A percentile compares a stretch with the other conserved stretches of the same genome.
Conservation (phyloP, 2,797 vertebrate genomes). For the Premnoplex brunnescens region DNA sequence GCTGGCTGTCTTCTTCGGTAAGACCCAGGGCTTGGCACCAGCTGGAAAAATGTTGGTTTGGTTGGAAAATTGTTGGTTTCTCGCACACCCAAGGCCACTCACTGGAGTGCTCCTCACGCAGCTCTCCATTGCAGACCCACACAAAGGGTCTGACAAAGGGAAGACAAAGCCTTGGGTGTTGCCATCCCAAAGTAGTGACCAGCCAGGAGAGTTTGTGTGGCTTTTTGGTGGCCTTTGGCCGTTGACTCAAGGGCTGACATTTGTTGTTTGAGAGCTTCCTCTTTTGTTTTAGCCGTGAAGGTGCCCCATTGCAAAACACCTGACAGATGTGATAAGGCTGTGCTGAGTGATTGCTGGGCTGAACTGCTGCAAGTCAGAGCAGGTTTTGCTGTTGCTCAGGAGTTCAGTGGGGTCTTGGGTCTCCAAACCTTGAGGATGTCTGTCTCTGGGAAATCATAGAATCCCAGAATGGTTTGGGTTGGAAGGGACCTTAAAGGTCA, state of each 20-base stretch:
- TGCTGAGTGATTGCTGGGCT: not conserved
- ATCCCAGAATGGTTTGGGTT: not conserved
- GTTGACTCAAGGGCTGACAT: not conserved
- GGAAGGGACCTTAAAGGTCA: not conserved
- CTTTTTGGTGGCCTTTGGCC: not conserved
- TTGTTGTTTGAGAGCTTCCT: not conserved
- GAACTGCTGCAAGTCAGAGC: not conserved
- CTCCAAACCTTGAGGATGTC: not conserved
- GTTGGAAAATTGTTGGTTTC: not conserved
- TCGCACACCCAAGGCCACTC: rapidly evolving
- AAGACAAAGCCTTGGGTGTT: not conserved
- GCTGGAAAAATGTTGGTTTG: not conserved
- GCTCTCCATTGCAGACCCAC: not conserved
- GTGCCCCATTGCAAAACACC: rapidly evolving
- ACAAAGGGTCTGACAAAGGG: no score
- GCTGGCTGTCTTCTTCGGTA: conserved; percentile 91
- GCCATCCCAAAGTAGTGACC: not conserved
- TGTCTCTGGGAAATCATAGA: not conserved
- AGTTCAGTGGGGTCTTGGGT: not conserved
- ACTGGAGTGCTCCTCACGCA: rapidly evolving
- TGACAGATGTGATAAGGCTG: rapidly evolving
- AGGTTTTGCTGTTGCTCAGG: not conserved
- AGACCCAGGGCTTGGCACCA: not conserved
- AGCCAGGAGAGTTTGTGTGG: no score
- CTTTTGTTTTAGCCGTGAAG: not conserved